Percentiles rank a stretch among this genome's conserved stretches.
Conservation (phyloP, 2,888 invertebrate genomes). For the Smittia sp. region DNA sequence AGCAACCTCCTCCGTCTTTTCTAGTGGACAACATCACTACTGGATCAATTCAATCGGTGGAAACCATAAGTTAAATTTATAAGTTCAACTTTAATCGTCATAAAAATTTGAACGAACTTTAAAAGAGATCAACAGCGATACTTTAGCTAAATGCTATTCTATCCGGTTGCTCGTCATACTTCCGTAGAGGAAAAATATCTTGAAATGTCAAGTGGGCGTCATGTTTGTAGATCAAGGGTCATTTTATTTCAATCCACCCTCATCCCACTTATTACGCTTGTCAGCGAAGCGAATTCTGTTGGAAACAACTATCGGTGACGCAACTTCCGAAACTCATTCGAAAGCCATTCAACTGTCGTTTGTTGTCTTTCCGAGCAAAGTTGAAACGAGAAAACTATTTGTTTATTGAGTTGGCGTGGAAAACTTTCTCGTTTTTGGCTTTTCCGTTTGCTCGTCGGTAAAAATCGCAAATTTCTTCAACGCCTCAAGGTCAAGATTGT, state of each 20-base stretch:
- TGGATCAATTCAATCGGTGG: too few species aligned
- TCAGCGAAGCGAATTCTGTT: too few species aligned
- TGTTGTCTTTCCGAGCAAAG: too few species aligned
- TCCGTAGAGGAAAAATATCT: too few species aligned
- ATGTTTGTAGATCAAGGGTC: conserved; percentile 29
- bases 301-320: not conserved
- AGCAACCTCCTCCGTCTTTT: too few species aligned
- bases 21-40: too few species aligned
- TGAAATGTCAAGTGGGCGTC: conserved; percentile 1
- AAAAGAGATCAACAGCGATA: not conserved
- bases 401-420: not conserved
- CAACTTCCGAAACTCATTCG: not conserved
- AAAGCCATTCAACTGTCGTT: not conserved
- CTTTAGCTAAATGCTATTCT: too few species aligned
- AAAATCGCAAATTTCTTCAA: not conserved
- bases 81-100: too few species aligned
- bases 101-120: too few species aligned
- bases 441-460: not conserved
- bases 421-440: not conserved
- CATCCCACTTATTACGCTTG: too few species aligned
- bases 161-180: too few species aligned
- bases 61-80: too few species aligned
- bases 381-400: not conserved
- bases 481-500: conserved; percentile 31
- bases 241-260: conserved; percentile 23